Evolutionary conservation across 2,113 vertebrate species (phyloP).

Genomic region (Esox niger): DNA sequence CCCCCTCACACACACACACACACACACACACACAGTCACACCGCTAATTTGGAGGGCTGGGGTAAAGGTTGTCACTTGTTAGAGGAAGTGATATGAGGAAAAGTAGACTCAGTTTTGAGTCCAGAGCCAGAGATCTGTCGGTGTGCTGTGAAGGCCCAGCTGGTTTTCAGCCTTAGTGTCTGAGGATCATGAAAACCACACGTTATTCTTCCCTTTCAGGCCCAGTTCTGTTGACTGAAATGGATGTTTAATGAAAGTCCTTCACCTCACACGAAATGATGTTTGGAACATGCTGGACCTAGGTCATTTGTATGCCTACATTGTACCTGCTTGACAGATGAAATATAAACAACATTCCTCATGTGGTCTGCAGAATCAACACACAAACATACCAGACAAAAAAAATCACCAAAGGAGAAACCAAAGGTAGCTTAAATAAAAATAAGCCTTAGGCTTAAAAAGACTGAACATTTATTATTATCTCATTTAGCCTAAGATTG

Average conservation of each 20-base stretch:
- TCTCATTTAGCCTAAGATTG: slow-evolving; percentile 51
- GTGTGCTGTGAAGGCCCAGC: slow-evolving; percentile 36
- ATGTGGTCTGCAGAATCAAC: slow-evolving; percentile 14
- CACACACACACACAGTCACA: slow-evolving; percentile 6
- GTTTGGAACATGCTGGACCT: background rate
- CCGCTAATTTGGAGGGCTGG: slow-evolving; percentile 16
- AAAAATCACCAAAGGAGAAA: slow-evolving; percentile 29
- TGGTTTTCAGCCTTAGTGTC: slow-evolving; percentile 37
- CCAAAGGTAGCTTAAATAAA: slow-evolving; percentile 43
- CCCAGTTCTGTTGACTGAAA: slow-evolving; percentile 28
- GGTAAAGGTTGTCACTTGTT: slow-evolving; percentile 28
- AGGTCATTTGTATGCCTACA: slow-evolving; percentile 35
- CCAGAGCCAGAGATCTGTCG: slow-evolving; percentile 25
- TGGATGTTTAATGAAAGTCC: slow-evolving; percentile 13
- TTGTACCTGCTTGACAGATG: slow-evolving; percentile 23
- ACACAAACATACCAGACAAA: slow-evolving; percentile 31
- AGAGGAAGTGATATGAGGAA: slow-evolving; percentile 21
- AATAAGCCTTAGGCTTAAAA: slow-evolving; percentile 51
- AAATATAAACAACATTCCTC: slow-evolving; percentile 25
- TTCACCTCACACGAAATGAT: slow-evolving; percentile 14
- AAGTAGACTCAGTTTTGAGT: slow-evolving; percentile 46
- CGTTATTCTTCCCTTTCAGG: background rate
- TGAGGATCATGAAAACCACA: background rate
- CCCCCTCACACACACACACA: background rate
- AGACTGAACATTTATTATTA: slow-evolving; percentile 57